Conservation (phyloP, 1,140 invertebrate genomes). For the Periplaneta americana region DNA sequence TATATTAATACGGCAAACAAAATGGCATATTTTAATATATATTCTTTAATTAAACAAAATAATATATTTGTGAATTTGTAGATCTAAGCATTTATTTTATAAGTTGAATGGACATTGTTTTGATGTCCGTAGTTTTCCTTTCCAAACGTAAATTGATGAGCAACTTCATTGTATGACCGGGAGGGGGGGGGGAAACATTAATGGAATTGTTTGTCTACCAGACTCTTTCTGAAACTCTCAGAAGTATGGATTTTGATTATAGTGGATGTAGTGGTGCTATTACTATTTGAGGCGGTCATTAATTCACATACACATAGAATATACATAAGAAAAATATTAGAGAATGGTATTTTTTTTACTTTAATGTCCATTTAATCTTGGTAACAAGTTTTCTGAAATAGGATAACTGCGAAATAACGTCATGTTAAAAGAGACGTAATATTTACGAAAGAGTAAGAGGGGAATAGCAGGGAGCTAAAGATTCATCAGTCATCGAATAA, state of each 20-base stretch:
- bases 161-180: not conserved
- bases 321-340: too few species aligned
- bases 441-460: not conserved
- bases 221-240: not conserved
- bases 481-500: too few species aligned
- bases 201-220: not conserved
- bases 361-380: not conserved
- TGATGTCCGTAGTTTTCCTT: not conserved
- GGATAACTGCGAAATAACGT: not conserved
- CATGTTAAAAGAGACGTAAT: not conserved
- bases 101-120: not conserved
- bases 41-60: not conserved
- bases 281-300: not conserved
- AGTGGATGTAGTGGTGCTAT: not conserved
- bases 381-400: not conserved
- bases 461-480: too few species aligned
- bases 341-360: not conserved
- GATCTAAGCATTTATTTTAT: not conserved
- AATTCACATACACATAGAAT: too few species aligned
- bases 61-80: not conserved
- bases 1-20: not conserved
- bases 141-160: not conserved
- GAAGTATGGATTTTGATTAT: not conserved
- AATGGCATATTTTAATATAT: not conserved
- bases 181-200: not conserved